phyloP scores from a whole-genome alignment of 92 coral and sea anemone genomes.

The Zoanthus sansibaricus region DNA sequence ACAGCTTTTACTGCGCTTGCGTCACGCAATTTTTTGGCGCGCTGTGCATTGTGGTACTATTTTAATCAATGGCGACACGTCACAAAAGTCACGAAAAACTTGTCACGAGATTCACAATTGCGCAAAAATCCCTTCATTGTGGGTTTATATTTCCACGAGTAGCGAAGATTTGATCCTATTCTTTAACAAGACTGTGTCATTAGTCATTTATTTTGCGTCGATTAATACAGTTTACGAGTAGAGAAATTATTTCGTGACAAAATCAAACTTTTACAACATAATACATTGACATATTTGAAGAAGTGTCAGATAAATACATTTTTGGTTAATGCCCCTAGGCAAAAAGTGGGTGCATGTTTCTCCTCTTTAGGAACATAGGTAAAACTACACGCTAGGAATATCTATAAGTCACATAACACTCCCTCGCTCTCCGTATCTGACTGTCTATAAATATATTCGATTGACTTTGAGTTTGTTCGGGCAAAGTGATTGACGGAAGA shows the following conservation, averaged over 20 bases:
- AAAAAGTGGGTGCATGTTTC: background rate
- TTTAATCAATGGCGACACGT: slow-evolving; percentile 42
- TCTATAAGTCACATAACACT: too few relatives aligned
- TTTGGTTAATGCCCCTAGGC: slow-evolving; percentile 39
- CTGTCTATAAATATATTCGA: background rate
- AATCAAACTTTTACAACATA: too few relatives aligned
- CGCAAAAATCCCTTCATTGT: background rate
- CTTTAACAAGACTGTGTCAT: background rate
- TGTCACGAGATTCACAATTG: slow-evolving; percentile 59
- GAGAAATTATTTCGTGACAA: slow-evolving; percentile 21
- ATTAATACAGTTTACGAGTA: background rate
- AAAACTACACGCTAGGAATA: slow-evolving; percentile 26
- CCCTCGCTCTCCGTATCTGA: too few relatives aligned
- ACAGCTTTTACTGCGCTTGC: slow-evolving; percentile 96
- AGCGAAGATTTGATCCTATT: background rate
- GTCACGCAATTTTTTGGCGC: slow-evolving; percentile 83
- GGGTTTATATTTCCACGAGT: background rate
- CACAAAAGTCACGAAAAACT: slow-evolving; percentile 47
- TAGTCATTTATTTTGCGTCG: background rate
- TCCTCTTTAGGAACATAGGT: background rate
- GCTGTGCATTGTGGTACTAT: slow-evolving; percentile 78
- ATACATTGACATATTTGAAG: slow-evolving; percentile 31
- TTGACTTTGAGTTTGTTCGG: background rate
- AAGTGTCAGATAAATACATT: background rate
- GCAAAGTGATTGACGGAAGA: background rate